phyloP scores from a whole-genome alignment of 2,888 invertebrate genomes.

The Acrobasis consociella region DNA sequence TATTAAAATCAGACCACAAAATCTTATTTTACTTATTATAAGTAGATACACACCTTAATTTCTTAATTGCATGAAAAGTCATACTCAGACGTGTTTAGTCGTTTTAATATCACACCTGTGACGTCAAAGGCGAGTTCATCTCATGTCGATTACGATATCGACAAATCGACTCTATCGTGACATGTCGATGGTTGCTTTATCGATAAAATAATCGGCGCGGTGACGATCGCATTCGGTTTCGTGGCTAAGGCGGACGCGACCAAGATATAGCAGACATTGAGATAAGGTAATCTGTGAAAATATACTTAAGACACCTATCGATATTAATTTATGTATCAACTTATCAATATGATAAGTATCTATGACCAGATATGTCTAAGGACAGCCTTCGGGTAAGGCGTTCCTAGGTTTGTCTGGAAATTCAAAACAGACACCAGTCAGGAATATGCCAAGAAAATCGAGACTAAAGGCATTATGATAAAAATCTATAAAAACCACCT shows the following conservation, averaged over 20 bases:
- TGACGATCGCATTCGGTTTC: slow-evolving; percentile 13
- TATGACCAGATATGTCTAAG: too few relatives aligned
- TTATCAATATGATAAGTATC: neutral
- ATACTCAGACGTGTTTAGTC: neutral
- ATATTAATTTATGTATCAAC: neutral
- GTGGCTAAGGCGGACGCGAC: slow-evolving; percentile 1
- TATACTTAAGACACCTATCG: too few relatives aligned
- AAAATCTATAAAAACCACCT: too few relatives aligned
- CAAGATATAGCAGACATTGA: neutral
- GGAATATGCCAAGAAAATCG: too few relatives aligned
- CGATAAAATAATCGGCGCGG: slow-evolving; percentile 1
- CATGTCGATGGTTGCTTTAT: neutral
- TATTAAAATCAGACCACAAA: slow-evolving; percentile 1
- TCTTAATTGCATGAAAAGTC: neutral
- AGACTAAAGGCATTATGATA: too few relatives aligned
- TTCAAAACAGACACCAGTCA: too few relatives aligned
- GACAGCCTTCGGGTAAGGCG: too few relatives aligned
- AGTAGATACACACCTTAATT: slow-evolving; percentile 5
- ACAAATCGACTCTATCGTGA: slow-evolving; percentile 3
- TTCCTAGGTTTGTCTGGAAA: too few relatives aligned
- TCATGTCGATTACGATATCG: slow-evolving; percentile 3
- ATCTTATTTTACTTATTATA: neutral
- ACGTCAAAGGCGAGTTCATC: slow-evolving; percentile 17
- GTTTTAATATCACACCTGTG: slow-evolving; percentile 10
- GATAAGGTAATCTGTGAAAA: neutral